Conservation (phyloP, 2,797 vertebrate species). For the Alectoris magna region DNA sequence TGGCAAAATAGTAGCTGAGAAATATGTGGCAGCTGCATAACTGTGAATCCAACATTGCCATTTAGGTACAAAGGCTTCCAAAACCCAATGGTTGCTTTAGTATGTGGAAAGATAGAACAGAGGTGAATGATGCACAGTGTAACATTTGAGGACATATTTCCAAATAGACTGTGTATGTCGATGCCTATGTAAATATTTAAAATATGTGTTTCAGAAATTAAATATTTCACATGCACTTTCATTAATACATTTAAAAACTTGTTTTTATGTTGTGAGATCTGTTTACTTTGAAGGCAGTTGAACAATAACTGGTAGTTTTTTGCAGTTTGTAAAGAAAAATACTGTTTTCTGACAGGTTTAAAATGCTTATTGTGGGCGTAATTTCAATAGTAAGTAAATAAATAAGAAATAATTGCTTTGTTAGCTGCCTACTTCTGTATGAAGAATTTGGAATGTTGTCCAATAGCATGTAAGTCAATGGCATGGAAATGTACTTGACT, state of each 20-base stretch:
- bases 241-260: neutral
- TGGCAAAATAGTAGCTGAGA: neutral
- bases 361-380: neutral
- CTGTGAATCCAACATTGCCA: neutral
- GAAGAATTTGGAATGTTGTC: neutral
- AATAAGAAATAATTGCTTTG: neutral
- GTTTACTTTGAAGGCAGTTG: neutral
- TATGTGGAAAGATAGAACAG: neutral
- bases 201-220: neutral
- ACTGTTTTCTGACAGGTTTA: neutral
- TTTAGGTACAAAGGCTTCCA: neutral
- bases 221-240: neutral
- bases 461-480: neutral
- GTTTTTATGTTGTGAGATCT: neutral
- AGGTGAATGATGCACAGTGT: fast-evolving
- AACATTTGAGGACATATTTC: neutral
- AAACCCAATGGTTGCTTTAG: neutral
- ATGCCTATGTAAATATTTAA: neutral
- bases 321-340: neutral
- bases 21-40: neutral
- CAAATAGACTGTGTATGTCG: fast-evolving
- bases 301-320: neutral
- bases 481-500: neutral
- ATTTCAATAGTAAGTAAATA: neutral
- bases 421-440: neutral